Conservation (phyloP, 2,113 vertebrate genomes). For the Ptilorrhoa leucosticta region DNA sequence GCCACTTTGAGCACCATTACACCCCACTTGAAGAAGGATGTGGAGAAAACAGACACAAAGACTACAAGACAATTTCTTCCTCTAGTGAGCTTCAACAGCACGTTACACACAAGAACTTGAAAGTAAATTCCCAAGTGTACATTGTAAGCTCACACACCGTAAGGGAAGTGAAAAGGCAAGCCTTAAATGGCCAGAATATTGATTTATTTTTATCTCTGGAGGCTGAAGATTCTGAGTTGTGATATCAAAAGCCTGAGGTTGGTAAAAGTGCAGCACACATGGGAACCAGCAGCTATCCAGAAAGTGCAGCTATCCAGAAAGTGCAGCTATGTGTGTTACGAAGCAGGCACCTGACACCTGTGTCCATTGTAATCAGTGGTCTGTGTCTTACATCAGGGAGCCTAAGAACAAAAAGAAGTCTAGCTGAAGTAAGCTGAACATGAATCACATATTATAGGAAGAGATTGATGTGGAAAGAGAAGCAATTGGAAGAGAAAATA, state of each 20-base stretch:
- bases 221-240: not conserved
- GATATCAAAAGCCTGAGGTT: not conserved
- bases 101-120: not conserved
- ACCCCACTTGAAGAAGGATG: not conserved
- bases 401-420: not conserved
- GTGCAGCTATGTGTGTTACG: not conserved
- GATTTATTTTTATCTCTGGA: not conserved
- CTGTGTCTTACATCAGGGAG: not conserved
- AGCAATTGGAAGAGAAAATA: not conserved
- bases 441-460: fast-evolving
- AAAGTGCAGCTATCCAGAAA: not conserved
- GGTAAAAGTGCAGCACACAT: not conserved
- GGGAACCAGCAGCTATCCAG: not conserved
- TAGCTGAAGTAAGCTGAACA: not conserved
- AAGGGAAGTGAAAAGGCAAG: not conserved
- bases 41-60: not conserved
- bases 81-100: not conserved
- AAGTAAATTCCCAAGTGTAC: not conserved
- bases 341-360: not conserved
- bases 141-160: not conserved
- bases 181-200: not conserved
- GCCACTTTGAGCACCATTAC: not conserved
- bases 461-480: not conserved
- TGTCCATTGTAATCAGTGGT: not conserved
- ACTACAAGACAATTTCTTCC: not conserved